A percentile compares a stretch with the other conserved stretches of the same genome.
Conservation (phyloP, 2,797 vertebrate genomes). For the Esox masquinongy region DNA sequence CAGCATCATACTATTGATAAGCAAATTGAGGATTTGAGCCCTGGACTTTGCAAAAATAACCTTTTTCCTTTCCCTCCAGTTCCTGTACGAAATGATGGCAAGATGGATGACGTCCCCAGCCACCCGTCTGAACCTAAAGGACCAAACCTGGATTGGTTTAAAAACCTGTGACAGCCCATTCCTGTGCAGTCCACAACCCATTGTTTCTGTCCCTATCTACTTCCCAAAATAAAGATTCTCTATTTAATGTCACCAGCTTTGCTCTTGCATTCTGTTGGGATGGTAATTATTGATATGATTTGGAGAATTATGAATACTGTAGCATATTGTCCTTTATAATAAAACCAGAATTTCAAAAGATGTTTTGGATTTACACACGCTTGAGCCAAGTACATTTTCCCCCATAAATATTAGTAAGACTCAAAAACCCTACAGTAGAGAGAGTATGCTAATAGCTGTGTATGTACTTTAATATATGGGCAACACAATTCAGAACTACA, state of each 20-base stretch:
- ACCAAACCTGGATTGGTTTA: conserved; percentile 82
- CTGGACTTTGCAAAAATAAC: not conserved
- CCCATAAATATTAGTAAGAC: not conserved
- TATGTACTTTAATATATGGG: not conserved
- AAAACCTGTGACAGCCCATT: conserved; percentile 73
- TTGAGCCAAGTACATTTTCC: not conserved
- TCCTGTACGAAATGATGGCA: conserved; percentile 86
- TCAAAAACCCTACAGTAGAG: not conserved
- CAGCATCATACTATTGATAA: not conserved
- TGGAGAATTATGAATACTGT: not conserved
- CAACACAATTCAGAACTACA: not conserved
- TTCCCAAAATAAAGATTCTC: conserved; percentile 68
- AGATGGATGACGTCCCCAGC: conserved; percentile 81
- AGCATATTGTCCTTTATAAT: not conserved
- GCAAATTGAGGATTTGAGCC: not conserved
- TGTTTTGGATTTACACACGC: not conserved
- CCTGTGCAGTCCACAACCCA: conserved; percentile 38
- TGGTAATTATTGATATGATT: not conserved
- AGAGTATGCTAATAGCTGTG: not conserved
- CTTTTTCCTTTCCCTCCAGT: conserved; percentile 61
- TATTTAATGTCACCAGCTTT: conserved; percentile 62
- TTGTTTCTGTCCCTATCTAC: conserved; percentile 39
- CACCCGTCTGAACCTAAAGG: conserved; percentile 83
- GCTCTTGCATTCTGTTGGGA: conserved; percentile 5
- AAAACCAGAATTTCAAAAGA: not conserved